Evolutionary conservation across 2,888 invertebrate species (phyloP), one percentile per base, ranked within the genome.

Genomic region (Hyppa rectilinea): DNA sequence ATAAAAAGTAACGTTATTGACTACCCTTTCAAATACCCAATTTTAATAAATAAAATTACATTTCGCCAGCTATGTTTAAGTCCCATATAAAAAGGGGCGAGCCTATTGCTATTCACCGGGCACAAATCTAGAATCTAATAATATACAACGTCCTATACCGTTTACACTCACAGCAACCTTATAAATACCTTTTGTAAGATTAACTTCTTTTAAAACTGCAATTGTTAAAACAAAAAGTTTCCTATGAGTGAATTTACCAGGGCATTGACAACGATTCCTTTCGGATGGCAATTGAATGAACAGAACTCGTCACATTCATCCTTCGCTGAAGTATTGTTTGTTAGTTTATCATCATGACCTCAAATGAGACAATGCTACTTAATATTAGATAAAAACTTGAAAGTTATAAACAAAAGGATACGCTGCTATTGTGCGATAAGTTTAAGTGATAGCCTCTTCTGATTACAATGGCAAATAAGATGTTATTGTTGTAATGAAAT

Each of bases 311-410:
- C 6, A 23, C 17, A 6, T 29, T 45, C 23, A 66, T 66, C 66
- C 66, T 66, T 68, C 36, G 7, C 10, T 66, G 23, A 55, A 55
- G 66, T 68, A 38, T 14, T 66, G 20, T 38, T 20, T 29, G 5
- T 20, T 40, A 12, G 4, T 10, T 66, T 66, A 72, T 73, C 59
- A 10, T 12, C 14, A 9, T 36, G 43, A 43, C 58, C 63, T 63
- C 26, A 47, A 71, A 36, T 17, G 26, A 64, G 5, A 67, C 26
- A 71, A 72, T 40, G 47, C 45, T 53, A 53, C 31, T 66, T 40
- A 29, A 55, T 59, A 36, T 29, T 34, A 29, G 34, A 49, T 47
- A 60, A 59, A 66, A 36, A 59, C 72, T 65, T 38, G 0, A 20
- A 69, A 66, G 10, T 31, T 45, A 26, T 29, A 56, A 40, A 58